Evolutionary conservation across 1,140 invertebrate genomes (phyloP), one percentile per base, ranked within the genome.

Genomic region (Drosophila seguyi): DNA sequence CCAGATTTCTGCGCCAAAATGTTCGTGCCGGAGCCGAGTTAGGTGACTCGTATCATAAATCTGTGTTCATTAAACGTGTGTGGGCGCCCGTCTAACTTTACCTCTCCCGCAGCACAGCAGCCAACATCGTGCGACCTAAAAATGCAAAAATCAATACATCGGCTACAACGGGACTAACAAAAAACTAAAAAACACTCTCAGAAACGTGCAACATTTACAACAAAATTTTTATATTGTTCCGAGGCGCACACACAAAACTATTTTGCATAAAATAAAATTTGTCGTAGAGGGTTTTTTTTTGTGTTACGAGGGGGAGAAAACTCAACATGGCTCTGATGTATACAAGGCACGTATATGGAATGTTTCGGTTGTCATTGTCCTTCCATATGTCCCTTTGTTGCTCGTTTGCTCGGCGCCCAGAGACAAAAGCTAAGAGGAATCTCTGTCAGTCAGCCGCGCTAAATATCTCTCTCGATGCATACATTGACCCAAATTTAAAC

Each of bases 231-330:
- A 78, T 66, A 72, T 66, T 75, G 63, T 65, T 77, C 56, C 66
- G 58, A 61, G 85, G 77, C 57, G 60, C 52, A n/a, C 68, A 82
- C 65, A 79, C 75, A 88, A 72, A 88, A 88, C 83, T 88, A 86
- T 83, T 86, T 86, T 86, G 80, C 84, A 86, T 86, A 86, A 86
- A 86, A 86, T 83, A 86, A 86, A 86, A 88, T 68, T 76, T 83
- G 59, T 74, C 58, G 59, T 63, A 44, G 50, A 31, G 62, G 47
- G 59, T 7, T 52, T 61, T 65, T 65, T 36, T 45, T 50, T 44
- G 60, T 60, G 25, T 34, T 29, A n/a, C 39, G 22, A 27, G 44
- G 11, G 22, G 29, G 71, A 36, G 38, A 52, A 29, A 34, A 71
- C 61, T 67, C 47, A 67, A 69, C 66, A 65, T 72, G 69, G 36